Percentiles rank a stretch among this genome's conserved stretches.
Conservation (phyloP, 2,797 vertebrate genomes). For the Phoebastria nigripes region DNA sequence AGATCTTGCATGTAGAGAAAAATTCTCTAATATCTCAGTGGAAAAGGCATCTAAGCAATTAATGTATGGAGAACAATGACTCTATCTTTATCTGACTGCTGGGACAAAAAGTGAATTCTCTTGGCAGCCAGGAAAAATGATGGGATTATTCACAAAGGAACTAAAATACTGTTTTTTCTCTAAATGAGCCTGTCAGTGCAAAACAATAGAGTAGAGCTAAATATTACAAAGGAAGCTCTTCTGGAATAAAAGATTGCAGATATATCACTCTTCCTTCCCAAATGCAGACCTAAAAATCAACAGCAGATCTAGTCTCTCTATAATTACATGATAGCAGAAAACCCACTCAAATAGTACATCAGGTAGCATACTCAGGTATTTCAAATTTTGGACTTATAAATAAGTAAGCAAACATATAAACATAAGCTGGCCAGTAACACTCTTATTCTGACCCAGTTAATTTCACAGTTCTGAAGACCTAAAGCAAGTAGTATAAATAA, state of each 20-base stretch:
- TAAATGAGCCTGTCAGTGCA: not conserved
- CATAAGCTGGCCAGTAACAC: not conserved
- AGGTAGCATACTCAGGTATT: not conserved
- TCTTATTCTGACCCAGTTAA: not conserved
- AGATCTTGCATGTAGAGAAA: not conserved
- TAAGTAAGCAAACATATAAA: not conserved
- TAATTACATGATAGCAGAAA: not conserved
- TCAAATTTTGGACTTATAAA: not conserved
- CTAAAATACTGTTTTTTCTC: conserved; percentile 6
- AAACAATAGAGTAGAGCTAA: conserved; percentile 16
- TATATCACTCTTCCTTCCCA: not conserved
- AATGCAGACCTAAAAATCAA: not conserved
- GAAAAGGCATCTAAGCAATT: conserved; percentile 43
- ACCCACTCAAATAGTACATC: not conserved
- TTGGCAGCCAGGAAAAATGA: not conserved
- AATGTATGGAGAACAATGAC: conserved; percentile 20
- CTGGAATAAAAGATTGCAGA: not conserved
- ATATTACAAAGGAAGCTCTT: conserved; percentile 5
- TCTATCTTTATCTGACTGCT: conserved; percentile 14
- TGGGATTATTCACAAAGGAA: conserved; percentile 10
- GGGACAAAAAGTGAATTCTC: conserved; percentile 12
- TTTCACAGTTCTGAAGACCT: not conserved
- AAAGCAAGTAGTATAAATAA: not conserved
- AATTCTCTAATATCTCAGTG: not conserved
- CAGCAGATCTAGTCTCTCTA: not conserved